Percentiles rank a stretch among this genome's conserved stretches.
Evolutionary conservation across 1,140 invertebrate genomes (phyloP).

Genomic region (Nilaparvata lugens): DNA sequence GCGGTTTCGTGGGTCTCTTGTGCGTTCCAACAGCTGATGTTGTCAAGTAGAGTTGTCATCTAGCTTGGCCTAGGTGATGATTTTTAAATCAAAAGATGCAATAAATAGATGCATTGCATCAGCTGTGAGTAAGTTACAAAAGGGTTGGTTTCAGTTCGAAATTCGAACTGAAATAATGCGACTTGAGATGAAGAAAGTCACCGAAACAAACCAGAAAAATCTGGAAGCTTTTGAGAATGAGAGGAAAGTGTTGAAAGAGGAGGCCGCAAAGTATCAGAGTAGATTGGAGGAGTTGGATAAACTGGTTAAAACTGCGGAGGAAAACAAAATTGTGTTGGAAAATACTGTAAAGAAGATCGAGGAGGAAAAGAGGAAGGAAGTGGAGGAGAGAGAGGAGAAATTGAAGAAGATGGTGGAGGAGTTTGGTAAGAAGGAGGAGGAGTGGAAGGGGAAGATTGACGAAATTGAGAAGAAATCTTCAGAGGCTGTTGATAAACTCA

Average conservation of each 20-base stretch:
- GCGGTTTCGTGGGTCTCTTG: too few species aligned
- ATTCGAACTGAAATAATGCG: too few species aligned
- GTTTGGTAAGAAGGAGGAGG: conserved; percentile 26
- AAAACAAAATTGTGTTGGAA: conserved; percentile 25
- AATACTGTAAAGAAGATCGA: conserved; percentile 34
- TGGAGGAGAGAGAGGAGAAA: conserved; percentile 28
- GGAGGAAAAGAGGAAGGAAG: conserved; percentile 27
- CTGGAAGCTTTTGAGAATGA: conserved; percentile 22
- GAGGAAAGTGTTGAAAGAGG: conserved; percentile 39
- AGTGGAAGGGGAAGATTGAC: conserved; percentile 30
- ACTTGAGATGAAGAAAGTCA: background rate
- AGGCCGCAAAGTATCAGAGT: conserved; percentile 35
- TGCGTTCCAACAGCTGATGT: too few species aligned
- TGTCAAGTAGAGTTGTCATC: too few species aligned
- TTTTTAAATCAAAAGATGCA: too few species aligned
- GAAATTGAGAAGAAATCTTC: conserved; percentile 29
- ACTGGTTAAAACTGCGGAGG: conserved; percentile 7
- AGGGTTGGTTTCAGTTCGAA: too few species aligned
- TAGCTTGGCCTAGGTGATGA: too few species aligned
- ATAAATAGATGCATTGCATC: too few species aligned
- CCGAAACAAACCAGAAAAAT: conserved; percentile 5
- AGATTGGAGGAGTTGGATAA: conserved; percentile 24
- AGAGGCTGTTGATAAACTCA: conserved; percentile 31
- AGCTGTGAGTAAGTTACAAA: too few species aligned
- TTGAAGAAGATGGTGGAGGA: conserved; percentile 32